These are phyloP conservation scores for Elaphurus davidianus DNA, from an alignment of 2,113 vertebrate species.

Conservation along the genomic window DNA sequence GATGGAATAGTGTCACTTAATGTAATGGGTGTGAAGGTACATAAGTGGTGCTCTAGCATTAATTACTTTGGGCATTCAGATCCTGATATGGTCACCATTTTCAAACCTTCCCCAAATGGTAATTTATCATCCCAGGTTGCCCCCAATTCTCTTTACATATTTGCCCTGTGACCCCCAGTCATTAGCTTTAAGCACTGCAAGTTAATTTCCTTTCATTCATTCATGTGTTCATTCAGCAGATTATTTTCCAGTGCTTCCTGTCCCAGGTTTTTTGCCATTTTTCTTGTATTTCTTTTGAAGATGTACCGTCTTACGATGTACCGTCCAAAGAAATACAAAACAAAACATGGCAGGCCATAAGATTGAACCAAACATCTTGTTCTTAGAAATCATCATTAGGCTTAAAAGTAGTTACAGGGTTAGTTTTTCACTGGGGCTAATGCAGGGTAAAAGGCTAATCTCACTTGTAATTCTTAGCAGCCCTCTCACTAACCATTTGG, in stretches of 20 bases:
- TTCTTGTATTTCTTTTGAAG: not conserved
- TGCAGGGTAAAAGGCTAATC: constrained; percentile 36
- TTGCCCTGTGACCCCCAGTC: not conserved
- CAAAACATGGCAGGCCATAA: not conserved
- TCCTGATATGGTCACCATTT: not conserved
- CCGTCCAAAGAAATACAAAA: not conserved
- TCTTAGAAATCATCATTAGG: not conserved
- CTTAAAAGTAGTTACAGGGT: not conserved
- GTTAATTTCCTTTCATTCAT: not conserved
- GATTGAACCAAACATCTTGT: not conserved
- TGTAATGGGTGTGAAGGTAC: not conserved
- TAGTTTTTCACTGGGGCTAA: not conserved
- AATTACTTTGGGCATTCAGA: not conserved
- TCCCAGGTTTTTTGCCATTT: not conserved
- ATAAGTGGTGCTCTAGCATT: not conserved
- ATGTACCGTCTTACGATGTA: not conserved
- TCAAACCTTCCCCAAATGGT: not conserved
- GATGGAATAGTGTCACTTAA: constrained; percentile 48
- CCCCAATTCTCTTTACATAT: not conserved
- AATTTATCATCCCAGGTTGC: not conserved
- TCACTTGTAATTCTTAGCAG: constrained; percentile 21
- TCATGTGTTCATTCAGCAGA: not conserved
- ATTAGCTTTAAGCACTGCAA: not conserved
- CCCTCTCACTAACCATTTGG: not conserved
- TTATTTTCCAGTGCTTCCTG: not conserved